Percentiles rank a stretch among this genome's conserved stretches.
Conservation (phyloP, 2,113 vertebrate species). For the Triplophysa rosa region DNA sequence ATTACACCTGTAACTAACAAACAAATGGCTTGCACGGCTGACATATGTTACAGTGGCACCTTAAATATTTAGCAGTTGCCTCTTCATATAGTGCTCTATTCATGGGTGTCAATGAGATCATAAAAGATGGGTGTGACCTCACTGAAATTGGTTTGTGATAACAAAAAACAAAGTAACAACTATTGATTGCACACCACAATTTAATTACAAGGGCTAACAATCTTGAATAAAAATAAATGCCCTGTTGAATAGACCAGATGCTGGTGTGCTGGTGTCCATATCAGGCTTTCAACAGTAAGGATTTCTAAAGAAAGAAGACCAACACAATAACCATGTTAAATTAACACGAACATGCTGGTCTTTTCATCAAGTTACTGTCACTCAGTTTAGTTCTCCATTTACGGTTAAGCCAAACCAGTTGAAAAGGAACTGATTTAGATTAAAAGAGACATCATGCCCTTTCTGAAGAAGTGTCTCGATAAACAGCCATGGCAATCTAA, state of each 20-base stretch:
- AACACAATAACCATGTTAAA: not conserved
- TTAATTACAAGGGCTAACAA: not conserved
- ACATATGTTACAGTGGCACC: not conserved
- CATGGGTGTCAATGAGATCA: slow-evolving; percentile 8
- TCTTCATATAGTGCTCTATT: slow-evolving; percentile 1
- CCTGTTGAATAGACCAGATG: no score
- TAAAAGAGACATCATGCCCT: not conserved
- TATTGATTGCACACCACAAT: not conserved
- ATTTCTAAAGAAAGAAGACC: not conserved
- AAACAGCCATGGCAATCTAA: not conserved
- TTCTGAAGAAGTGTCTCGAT: not conserved
- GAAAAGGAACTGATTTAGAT: not conserved
- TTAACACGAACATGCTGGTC: not conserved
- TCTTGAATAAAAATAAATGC: not conserved
- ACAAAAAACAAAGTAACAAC: slow-evolving; percentile 1
- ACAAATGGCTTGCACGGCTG: not conserved
- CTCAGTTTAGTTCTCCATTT: not conserved
- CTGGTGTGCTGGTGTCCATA: no score
- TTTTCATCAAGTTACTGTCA: not conserved
- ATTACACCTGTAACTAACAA: slow-evolving; percentile 34
- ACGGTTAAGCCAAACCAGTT: not conserved
- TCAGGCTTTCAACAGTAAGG: no score
- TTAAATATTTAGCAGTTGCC: slow-evolving; percentile 26
- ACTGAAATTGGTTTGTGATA: not conserved
- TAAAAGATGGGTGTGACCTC: slow-evolving; percentile 2